These are phyloP conservation scores for Neosilurus mollespiculum DNA, from an alignment of 2,797 vertebrate genomes.

Conservation along the genomic window DNA sequence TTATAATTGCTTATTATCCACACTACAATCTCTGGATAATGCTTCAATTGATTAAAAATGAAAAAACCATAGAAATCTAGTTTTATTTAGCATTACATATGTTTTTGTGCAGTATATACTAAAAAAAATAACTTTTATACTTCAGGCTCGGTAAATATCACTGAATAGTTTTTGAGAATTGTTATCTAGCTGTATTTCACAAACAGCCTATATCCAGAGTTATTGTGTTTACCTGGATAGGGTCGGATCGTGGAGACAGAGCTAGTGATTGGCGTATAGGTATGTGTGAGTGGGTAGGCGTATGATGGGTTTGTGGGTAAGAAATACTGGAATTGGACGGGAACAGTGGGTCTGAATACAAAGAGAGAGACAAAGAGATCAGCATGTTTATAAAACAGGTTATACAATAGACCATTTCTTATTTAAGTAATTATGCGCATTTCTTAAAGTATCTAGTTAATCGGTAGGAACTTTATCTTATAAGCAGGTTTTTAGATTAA, in stretches of 20 bases:
- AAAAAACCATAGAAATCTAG: too few species aligned
- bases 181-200: neutral
- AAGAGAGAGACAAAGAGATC: neutral
- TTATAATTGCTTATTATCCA: too few species aligned
- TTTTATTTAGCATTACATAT: too few species aligned
- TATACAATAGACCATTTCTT: neutral
- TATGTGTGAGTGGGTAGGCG: slow-evolving; percentile 89
- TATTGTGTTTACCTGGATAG: slow-evolving; percentile 82
- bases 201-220: neutral
- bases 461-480: neutral
- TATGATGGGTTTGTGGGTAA: slow-evolving; percentile 89
- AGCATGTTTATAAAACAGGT: neutral
- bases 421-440: too few species aligned
- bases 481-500: neutral
- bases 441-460: neutral
- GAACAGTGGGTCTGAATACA: slow-evolving; percentile 82
- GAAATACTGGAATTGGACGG: slow-evolving; percentile 97
- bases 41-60: too few species aligned
- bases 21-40: too few species aligned
- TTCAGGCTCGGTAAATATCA: too few species aligned
- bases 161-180: too few species aligned
- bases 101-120: too few species aligned
- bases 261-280: slow-evolving; percentile 96
- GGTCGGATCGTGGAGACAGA: slow-evolving; percentile 94
- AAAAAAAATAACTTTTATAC: too few species aligned